Evolutionary conservation across 2,888 invertebrate species (phyloP), one percentile per base, ranked within the genome.

Genomic region (Hypomecis atomaria): DNA sequence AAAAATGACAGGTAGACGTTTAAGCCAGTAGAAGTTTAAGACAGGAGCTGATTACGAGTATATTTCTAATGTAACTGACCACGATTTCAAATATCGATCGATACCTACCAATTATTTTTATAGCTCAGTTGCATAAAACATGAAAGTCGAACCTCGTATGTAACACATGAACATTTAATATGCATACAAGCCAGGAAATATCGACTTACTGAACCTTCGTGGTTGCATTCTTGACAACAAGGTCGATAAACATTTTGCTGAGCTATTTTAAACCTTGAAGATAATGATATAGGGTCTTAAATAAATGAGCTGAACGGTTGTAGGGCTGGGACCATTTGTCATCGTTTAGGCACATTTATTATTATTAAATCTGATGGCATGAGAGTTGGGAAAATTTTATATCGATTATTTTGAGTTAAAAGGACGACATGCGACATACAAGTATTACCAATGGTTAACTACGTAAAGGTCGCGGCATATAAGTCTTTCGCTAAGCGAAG

Each of bases 271-370:
- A n/a, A 36, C 33, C 52, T 53, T 45, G 45, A 9, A 0, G 0
- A 8, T 9, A 37, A 44, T 5, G 0, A 0, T 7, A 58, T 44
- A 66, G 8, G 23, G 62, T 52, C 43, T 54, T 45, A 42, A 56
- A 47, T 56, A 53, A 52, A 49, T 47, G 0, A 43, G 13, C 10
- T 38, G 5, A 9, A 1, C 10, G 40, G 7, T 42, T 60, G 11
- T 52, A 54, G 62, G 37, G 63, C 52, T 13, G 11, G n/a, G 48
- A 52, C 36, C 65, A 69, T 72, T 62, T 66, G 60, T 72, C 66
- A 69, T 66, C 56, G 64, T 70, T 70, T 63, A 65, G 59, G 56
- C 53, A 42, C 59, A 38, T 59, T 64, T n/a, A 37, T 65, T 23
- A 23, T n/a, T 23, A 23, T 23, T 23, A 23, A 66, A 67, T 63